Evolutionary conservation across 2,797 vertebrate genomes (phyloP).

Genomic region (Phalloptychus januarius): DNA sequence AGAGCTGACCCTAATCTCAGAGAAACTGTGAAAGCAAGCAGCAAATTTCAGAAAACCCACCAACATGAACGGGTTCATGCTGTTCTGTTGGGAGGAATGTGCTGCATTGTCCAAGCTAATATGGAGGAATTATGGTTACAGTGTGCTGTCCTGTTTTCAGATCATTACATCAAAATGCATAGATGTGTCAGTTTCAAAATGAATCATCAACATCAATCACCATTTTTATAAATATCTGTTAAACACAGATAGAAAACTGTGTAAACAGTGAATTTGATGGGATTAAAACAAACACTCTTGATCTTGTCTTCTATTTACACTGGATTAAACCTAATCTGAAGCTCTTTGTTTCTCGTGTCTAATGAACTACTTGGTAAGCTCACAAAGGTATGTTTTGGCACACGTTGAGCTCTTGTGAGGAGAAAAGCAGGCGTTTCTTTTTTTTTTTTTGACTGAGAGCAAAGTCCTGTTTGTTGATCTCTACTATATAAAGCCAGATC

Average conservation of each 20-base stretch:
- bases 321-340: neutral
- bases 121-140: neutral
- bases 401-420: neutral
- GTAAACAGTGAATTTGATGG: neutral
- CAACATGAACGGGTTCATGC: neutral
- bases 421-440: slow-evolving; percentile 10
- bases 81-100: slow-evolving; percentile 1
- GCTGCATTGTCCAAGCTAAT: neutral
- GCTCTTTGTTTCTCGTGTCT: slow-evolving; percentile 9
- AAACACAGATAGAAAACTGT: neutral
- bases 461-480: slow-evolving; percentile 38
- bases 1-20: slow-evolving; percentile 1
- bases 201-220: neutral
- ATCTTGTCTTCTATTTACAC: neutral
- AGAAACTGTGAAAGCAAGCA: neutral
- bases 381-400: slow-evolving; percentile 18
- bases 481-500: slow-evolving; percentile 52
- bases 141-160: neutral
- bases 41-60: neutral
- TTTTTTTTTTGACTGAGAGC: slow-evolving; percentile 17
- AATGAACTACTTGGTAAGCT: slow-evolving; percentile 41
- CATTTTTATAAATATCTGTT: neutral
- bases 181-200: neutral
- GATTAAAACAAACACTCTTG: neutral
- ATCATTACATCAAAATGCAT: neutral